Percentiles rank a stretch among this genome's conserved stretches.
phyloP scores from a whole-genome alignment of 2,888 invertebrate species.

The Lasius fuliginosus region DNA sequence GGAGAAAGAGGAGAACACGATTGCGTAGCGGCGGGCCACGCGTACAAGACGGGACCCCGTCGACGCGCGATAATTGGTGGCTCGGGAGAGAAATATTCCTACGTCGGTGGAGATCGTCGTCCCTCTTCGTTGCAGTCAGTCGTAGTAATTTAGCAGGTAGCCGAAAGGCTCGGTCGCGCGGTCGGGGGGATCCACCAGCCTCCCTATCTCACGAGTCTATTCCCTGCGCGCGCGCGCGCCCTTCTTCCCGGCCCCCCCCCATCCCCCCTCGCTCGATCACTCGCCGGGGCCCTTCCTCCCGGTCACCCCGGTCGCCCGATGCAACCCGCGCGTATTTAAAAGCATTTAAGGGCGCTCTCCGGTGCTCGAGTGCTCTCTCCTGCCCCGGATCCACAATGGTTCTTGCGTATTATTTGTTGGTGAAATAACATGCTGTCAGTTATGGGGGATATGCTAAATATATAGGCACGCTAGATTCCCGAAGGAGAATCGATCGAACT shows the following conservation, averaged over 20 bases:
- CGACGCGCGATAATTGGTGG: constrained; percentile 74
- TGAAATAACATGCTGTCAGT: constrained; percentile 85
- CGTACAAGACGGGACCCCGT: constrained; percentile 51
- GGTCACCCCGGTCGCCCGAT: constrained; percentile 45
- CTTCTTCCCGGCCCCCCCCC: constrained; percentile 55
- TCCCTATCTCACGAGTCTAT: constrained; percentile 58
- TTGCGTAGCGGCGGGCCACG: constrained; percentile 33
- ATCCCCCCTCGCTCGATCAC: constrained; percentile 60
- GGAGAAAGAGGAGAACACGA: constrained; percentile 35
- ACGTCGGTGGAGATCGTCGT: constrained; percentile 51
- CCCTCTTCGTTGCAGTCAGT: constrained; percentile 63
- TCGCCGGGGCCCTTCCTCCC: constrained; percentile 58
- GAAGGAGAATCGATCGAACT: constrained; percentile 79
- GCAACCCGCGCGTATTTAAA: constrained; percentile 80
- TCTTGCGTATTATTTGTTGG: constrained; percentile 84
- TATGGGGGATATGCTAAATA: constrained; percentile 83
- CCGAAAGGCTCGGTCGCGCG: constrained; percentile 59
- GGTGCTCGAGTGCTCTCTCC: constrained; percentile 78
- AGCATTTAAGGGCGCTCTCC: constrained; percentile 82
- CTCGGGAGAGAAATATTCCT: constrained; percentile 64
- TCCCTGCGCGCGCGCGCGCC: constrained; percentile 45
- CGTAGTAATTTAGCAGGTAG: constrained; percentile 78
- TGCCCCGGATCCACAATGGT: constrained; percentile 77
- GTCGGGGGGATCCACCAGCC: constrained; percentile 38
- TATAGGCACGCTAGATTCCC: constrained; percentile 77